Evolutionary conservation across 1,140 invertebrate genomes (phyloP).

Genomic region (Drosophila nannoptera): DNA sequence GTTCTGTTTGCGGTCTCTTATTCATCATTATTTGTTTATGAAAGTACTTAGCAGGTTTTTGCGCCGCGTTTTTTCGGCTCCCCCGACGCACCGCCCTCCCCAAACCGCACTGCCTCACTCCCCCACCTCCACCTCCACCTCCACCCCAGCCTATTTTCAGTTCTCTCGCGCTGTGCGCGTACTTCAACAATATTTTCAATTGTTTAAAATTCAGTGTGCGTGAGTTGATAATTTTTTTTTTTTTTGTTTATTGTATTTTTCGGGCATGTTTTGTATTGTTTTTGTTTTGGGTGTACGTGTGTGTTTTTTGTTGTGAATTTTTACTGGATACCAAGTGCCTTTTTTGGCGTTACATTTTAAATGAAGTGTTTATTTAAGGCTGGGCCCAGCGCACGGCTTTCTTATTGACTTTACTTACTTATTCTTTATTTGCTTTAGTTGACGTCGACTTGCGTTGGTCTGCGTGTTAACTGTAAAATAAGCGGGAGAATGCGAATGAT

Average conservation of each 20-base stretch:
- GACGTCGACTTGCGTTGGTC: constrained; percentile 38
- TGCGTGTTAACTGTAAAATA: constrained; percentile 46
- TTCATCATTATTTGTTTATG: constrained; percentile 70
- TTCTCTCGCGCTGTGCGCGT: background rate
- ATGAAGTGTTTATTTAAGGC: constrained; percentile 62
- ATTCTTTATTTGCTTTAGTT: constrained; percentile 48
- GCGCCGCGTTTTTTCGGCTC: constrained; percentile 29
- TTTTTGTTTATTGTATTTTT: constrained; percentile 25
- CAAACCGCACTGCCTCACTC: background rate
- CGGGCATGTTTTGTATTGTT: constrained; percentile 6
- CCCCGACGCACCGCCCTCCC: too few species aligned
- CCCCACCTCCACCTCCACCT: background rate
- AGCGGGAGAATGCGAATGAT: constrained; percentile 4
- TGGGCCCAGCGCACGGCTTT: constrained; percentile 18
- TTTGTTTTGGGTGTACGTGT: constrained; percentile 34
- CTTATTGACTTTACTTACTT: constrained; percentile 45
- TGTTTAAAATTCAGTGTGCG: constrained; percentile 57
- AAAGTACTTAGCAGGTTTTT: constrained; percentile 65
- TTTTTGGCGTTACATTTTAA: constrained; percentile 71
- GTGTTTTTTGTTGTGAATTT: constrained; percentile 28
- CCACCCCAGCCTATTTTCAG: too few species aligned
- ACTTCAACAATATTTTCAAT: constrained; percentile 48
- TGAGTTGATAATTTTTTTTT: constrained; percentile 44
- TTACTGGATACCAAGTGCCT: constrained; percentile 44
- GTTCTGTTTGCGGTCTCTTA: constrained; percentile 14